These are phyloP conservation scores for Chrysaora quinquecirrha DNA, from an alignment of 30 jellyfish, hydroid and myxozoan species.

Conservation along the genomic window DNA sequence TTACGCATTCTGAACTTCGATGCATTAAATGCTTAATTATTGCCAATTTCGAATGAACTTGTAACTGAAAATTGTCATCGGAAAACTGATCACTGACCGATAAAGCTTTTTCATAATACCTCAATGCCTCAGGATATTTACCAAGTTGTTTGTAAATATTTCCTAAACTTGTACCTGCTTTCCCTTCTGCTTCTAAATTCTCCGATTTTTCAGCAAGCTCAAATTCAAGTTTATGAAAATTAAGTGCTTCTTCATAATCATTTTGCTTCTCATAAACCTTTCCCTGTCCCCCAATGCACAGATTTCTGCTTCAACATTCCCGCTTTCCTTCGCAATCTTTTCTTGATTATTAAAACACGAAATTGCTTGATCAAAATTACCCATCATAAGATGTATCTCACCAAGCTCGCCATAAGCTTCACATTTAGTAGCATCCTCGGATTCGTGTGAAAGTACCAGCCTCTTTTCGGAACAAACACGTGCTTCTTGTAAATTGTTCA, in stretches of 20 bases:
- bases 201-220: constrained; percentile 66
- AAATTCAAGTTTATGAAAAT: constrained; percentile 48
- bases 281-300: constrained; percentile 89
- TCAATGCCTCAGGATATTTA: constrained; percentile 65
- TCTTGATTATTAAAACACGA: constrained; percentile 75
- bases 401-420: constrained; percentile 91
- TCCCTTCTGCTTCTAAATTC: constrained; percentile 58
- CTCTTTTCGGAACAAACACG: constrained; percentile 90
- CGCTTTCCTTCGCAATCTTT: constrained; percentile 52
- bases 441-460: constrained; percentile 80
- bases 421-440: constrained; percentile 56
- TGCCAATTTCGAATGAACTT: constrained; percentile 44
- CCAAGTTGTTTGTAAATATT: constrained; percentile 65
- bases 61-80: constrained; percentile 43
- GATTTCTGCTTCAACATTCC: constrained; percentile 59
- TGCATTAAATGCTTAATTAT: constrained; percentile 39
- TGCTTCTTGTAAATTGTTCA: constrained; percentile 76
- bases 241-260: constrained; percentile 71
- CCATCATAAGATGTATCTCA: constrained; percentile 57
- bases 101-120: constrained; percentile 62
- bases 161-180: constrained; percentile 72
- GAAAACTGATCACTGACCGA: constrained; percentile 49
- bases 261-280: constrained; percentile 51
- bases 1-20: constrained; percentile 34
- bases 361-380: constrained; percentile 82